Conservation (phyloP, 2,888 invertebrate genomes). For the Rhorus exstirpatorius region DNA sequence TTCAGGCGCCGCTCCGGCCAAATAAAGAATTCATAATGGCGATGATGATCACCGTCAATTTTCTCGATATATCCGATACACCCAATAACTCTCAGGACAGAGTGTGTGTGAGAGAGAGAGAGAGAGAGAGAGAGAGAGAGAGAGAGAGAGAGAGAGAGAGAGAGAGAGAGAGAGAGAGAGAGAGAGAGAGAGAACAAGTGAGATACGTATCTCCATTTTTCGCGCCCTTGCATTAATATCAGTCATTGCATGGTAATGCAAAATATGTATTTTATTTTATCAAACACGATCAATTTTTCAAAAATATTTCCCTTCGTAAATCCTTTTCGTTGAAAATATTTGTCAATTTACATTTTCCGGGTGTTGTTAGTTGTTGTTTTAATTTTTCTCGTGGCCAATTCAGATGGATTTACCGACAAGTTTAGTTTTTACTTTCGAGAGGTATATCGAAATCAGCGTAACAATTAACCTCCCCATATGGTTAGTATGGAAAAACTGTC, state of each 20-base stretch:
- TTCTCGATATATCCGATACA: conserved; percentile 83
- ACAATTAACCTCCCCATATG: no score
- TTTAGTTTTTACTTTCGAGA: no score
- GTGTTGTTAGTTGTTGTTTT: no score
- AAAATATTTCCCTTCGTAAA: background rate
- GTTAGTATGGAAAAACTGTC: no score
- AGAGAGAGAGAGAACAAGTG: background rate
- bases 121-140: conserved; percentile 5
- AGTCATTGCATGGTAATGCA: conserved; percentile 25
- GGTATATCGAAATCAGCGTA: no score
- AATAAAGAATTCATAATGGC: conserved; percentile 86
- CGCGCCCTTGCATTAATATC: conserved; percentile 43
- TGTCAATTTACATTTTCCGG: conserved; percentile 25
- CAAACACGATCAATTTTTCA: conserved; percentile 37
- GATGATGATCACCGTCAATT: conserved; percentile 85
- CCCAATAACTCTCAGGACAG: conserved; percentile 79
- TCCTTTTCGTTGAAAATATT: background rate
- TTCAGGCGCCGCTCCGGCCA: conserved; percentile 83
- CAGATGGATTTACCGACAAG: no score
- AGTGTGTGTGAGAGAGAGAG: background rate
- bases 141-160: no score
- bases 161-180: no score
- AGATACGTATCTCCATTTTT: conserved; percentile 31
- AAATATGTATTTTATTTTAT: conserved; percentile 31
- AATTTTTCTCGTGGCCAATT: no score